These are phyloP conservation scores for Whitmania pigra DNA, from an alignment of 1,140 invertebrate species.

Conservation along the genomic window DNA sequence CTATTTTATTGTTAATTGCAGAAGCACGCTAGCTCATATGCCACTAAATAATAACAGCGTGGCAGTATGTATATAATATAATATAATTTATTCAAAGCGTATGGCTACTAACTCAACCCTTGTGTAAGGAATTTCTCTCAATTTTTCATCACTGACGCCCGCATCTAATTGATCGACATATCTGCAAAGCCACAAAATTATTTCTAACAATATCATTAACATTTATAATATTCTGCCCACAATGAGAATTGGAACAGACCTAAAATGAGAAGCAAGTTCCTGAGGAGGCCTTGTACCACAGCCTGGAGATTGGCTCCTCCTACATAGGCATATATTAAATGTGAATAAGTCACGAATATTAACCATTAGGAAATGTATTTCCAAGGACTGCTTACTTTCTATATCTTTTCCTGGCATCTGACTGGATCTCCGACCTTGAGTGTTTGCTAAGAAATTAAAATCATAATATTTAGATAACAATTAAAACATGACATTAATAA, in stretches of 20 bases:
- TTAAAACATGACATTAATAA: no score
- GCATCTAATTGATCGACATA: not conserved
- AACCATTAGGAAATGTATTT: not conserved
- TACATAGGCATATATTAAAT: not conserved
- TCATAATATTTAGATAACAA: no score
- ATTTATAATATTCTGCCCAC: no score
- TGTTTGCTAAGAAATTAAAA: no score
- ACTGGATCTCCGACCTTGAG: no score
- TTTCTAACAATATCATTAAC: no score
- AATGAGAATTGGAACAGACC: not conserved
- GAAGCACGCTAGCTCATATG: not conserved
- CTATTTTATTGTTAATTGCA: no score
- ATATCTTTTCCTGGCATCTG: no score
- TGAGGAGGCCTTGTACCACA: not conserved
- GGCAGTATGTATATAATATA: no score
- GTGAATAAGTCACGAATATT: not conserved
- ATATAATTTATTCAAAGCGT: not conserved
- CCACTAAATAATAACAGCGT: constrained; percentile 1
- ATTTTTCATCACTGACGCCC: not conserved
- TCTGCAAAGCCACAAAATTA: no score
- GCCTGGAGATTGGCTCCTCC: not conserved
- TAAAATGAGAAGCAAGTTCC: not conserved
- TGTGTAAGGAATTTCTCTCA: constrained; percentile 2
- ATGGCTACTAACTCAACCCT: not conserved
- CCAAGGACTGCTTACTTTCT: not conserved